Evolutionary conservation across 2,113 vertebrate species (phyloP), one percentile per base, ranked within the genome.

Genomic region (Enhydra lutris): DNA sequence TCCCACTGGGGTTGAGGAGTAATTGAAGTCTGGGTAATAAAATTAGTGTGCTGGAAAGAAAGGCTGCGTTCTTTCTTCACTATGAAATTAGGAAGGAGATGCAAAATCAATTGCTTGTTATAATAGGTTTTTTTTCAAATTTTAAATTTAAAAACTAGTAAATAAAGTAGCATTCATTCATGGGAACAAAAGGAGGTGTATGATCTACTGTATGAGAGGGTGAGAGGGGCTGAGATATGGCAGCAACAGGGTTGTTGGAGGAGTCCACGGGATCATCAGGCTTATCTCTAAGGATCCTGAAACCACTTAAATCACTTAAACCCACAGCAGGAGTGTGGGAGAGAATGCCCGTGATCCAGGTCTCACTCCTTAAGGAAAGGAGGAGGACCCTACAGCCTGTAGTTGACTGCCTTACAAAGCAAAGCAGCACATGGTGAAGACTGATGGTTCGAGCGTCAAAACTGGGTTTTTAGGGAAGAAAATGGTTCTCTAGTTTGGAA

Each of bases 311-410:
- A 36, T 2, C 8, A 55, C 52, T 24, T 17, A 63, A 29, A 36
- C 3, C 6, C 81, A 15, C 1, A 23, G 17, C 1, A 12, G 12
- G 4, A 24, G 3, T 10, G 7, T 8, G 29, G 11, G 3, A 42
- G 29, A 83, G 42, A 69, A 96, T 1, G 52, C 20, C 1, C 4
- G 1, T 24, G 24, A 29, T 29, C 9, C 31, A 47, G 39, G n/a
- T 21, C 18, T 57, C 34, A 10, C 12, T 31, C 21, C 7, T 90
- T 1, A 11, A 21, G 34, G 7, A 39, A 50, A 61, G 52, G n/a
- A 65, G 65, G 20, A 55, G 4, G 50, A 29, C 36, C 3, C 0
- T 24, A 14, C 2, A 1, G 4, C 24, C 17, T 11, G 13, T 18
- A 8, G 65, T 1, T 74, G 26, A 82, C n/a, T 26, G 9, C 17